Conservation (phyloP, 1,140 invertebrate genomes). For the Cotesia glomerata region DNA sequence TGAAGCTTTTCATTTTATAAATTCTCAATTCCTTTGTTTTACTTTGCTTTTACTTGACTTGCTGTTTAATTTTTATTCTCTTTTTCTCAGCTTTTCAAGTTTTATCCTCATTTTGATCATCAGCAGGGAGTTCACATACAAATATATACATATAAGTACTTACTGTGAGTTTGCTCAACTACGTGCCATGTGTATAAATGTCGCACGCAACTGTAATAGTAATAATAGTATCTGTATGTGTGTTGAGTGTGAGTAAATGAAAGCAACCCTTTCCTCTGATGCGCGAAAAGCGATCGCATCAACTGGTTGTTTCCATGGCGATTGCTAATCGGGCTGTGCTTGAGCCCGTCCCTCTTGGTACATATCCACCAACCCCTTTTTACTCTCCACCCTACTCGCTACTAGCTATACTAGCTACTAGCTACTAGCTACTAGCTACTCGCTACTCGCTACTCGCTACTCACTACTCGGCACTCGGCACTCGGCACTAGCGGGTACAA, state of each 20-base stretch:
- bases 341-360: conserved; percentile 34
- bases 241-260: conserved; percentile 34
- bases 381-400: conserved; percentile 42
- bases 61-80: neutral
- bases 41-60: neutral
- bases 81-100: no score
- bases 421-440: no score
- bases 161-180: neutral
- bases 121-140: neutral
- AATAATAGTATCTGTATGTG: conserved; percentile 17
- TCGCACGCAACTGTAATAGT: conserved; percentile 26
- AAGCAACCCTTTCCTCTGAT: conserved; percentile 55
- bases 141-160: no score
- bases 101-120: neutral
- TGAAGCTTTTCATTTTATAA: no score
- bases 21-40: no score
- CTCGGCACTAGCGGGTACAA: no score
- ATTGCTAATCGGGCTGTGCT: conserved; percentile 67
- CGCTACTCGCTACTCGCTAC: no score
- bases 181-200: conserved; percentile 28
- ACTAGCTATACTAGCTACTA: no score
- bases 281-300: conserved; percentile 64
- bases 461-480: no score
- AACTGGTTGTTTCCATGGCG: conserved; percentile 68
- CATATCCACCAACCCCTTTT: conserved; percentile 48